These are phyloP conservation scores for Stigmatopora argus DNA, from an alignment of 2,113 vertebrate species.

Conservation along the genomic window DNA sequence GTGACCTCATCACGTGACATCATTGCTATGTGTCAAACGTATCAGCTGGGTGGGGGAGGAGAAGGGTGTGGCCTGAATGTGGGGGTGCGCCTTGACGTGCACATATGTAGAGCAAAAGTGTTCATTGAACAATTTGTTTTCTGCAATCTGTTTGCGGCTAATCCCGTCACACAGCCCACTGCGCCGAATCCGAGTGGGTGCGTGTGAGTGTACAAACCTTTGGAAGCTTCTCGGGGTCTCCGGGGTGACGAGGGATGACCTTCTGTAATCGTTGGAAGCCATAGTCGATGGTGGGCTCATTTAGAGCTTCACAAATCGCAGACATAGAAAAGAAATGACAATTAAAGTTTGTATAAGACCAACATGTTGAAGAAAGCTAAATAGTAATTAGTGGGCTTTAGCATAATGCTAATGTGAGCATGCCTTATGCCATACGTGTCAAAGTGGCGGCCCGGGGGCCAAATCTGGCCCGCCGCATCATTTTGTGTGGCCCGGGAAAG, in stretches of 20 bases:
- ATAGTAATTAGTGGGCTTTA: no score
- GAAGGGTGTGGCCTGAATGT: not conserved
- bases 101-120: conserved; percentile 40
- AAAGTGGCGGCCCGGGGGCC: no score
- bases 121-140: conserved; percentile 69
- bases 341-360: no score
- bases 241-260: conserved; percentile 6
- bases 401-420: no score
- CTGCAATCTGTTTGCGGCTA: conserved; percentile 62
- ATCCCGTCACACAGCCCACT: conserved; percentile 71
- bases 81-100: not conserved
- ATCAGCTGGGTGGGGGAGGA: not conserved
- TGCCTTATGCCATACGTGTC: no score
- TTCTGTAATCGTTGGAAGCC: conserved; percentile 10
- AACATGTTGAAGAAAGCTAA: no score
- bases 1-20: conserved; percentile 1
- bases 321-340: not conserved
- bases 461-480: no score
- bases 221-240: conserved; percentile 5
- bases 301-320: not conserved
- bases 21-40: not conserved
- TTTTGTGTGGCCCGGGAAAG: no score
- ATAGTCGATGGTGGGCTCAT: conserved; percentile 9
- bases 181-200: conserved; percentile 32
- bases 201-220: conserved; percentile 18